Evolutionary conservation across 2,797 vertebrate genomes (phyloP).

Genomic region (Muscicapa comitata): DNA sequence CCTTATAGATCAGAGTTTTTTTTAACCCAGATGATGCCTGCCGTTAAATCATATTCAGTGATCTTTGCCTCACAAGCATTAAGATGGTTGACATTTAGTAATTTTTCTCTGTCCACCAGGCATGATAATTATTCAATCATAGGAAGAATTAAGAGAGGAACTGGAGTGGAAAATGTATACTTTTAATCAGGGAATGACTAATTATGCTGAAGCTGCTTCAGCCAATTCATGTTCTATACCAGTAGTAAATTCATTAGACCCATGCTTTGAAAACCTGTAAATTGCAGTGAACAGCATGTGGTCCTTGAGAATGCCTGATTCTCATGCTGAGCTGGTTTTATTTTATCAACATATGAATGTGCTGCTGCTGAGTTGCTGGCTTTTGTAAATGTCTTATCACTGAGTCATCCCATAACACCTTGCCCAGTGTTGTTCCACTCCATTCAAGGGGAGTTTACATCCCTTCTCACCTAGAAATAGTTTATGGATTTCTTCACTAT

Average conservation of each 20-base stretch:
- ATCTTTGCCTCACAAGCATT: not conserved
- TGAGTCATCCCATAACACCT: not conserved
- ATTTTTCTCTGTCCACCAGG: constrained; percentile 17
- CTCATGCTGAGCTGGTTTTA: not conserved
- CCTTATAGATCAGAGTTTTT: not conserved
- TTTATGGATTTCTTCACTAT: not conserved
- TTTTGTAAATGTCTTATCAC: not conserved
- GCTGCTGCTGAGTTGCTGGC: not conserved
- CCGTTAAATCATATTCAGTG: not conserved
- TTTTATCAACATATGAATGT: not conserved
- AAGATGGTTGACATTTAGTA: not conserved
- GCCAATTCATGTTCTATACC: not conserved
- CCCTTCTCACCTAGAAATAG: not conserved
- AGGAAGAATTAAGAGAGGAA: constrained; percentile 4
- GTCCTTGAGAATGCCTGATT: not conserved
- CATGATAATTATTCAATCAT: constrained; percentile 14
- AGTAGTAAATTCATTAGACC: not conserved
- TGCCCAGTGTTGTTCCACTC: not conserved
- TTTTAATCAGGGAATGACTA: constrained; percentile 10
- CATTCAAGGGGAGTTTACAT: not conserved
- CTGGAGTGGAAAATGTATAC: constrained; percentile 28
- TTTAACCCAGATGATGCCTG: not conserved
- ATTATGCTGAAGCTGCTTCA: constrained; percentile 17
- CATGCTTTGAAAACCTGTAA: not conserved
- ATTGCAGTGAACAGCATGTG: not conserved